These are phyloP conservation scores for Gortyna flavago DNA, from an alignment of 2,888 invertebrate genomes.

Conservation along the genomic window DNA sequence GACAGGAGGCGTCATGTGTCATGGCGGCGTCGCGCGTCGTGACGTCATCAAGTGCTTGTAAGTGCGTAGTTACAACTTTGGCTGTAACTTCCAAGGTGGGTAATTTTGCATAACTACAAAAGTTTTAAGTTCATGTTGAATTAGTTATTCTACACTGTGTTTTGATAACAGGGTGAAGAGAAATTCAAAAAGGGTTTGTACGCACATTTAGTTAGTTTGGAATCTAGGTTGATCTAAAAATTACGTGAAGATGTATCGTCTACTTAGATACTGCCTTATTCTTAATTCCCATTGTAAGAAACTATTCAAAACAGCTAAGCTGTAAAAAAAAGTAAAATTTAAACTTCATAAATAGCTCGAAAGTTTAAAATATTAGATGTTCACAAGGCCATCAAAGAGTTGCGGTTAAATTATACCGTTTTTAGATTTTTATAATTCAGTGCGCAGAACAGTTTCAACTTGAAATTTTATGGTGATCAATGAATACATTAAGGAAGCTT, in stretches of 20 bases:
- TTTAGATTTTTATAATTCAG: constrained; percentile 56
- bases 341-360: constrained; percentile 8
- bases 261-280: not conserved
- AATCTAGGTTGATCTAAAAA: constrained; percentile 11
- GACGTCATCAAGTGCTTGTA: constrained; percentile 57
- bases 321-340: constrained; percentile 6
- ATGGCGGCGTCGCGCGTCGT: constrained; percentile 54
- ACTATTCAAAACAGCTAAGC: not conserved
- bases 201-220: constrained; percentile 14
- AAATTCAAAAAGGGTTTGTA: constrained; percentile 34
- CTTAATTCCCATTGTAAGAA: not conserved
- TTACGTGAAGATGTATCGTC: not conserved
- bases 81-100: constrained; percentile 58
- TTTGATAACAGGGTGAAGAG: constrained; percentile 49
- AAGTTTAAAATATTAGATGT: constrained; percentile 40
- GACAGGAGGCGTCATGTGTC: constrained; percentile 58
- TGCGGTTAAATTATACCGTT: constrained; percentile 41
- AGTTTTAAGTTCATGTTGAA: constrained; percentile 64
- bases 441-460: constrained; percentile 40
- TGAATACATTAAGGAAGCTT: constrained; percentile 57
- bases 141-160: constrained; percentile 63
- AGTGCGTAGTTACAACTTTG: constrained; percentile 61
- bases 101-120: constrained; percentile 63
- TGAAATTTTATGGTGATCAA: constrained; percentile 54
- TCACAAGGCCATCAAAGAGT: constrained; percentile 32